These are phyloP conservation scores for Helogale parvula DNA, from an alignment of 2,113 vertebrate genomes.

Conservation along the genomic window DNA sequence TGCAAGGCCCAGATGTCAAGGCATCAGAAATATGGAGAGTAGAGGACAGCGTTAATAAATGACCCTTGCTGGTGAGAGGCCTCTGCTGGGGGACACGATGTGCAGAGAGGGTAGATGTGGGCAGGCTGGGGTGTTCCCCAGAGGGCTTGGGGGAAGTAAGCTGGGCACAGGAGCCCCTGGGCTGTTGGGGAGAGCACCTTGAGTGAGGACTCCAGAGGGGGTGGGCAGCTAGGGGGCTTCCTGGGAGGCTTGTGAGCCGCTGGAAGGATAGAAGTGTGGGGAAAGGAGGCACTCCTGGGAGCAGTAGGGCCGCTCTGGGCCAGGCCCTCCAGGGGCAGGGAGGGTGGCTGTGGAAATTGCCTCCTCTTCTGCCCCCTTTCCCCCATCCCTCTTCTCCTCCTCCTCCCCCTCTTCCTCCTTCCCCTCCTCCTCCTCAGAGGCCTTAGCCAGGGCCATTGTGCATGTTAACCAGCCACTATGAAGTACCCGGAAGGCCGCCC, in stretches of 20 bases:
- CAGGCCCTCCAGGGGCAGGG: fast-evolving
- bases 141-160: too few relatives aligned
- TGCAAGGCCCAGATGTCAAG: background rate
- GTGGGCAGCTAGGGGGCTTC: fast-evolving
- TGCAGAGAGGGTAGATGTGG: background rate
- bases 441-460: background rate
- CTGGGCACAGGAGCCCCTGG: background rate
- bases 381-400: background rate
- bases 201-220: background rate
- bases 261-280: too few relatives aligned
- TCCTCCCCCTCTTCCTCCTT: background rate
- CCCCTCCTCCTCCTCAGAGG: too few relatives aligned
- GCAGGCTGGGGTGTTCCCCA: fast-evolving
- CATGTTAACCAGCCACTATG: background rate
- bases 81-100: background rate
- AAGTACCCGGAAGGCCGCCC: background rate
- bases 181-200: too few relatives aligned
- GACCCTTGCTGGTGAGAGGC: background rate
- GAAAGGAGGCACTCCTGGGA: background rate
- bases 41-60: too few relatives aligned
- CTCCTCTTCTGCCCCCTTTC: too few relatives aligned
- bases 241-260: background rate
- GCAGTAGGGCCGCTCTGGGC: fast-evolving
- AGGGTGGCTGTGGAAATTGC: background rate
- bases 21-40: background rate